These are phyloP conservation scores for Talpa occidentalis DNA, from an alignment of 2,113 vertebrate species.

Conservation along the genomic window DNA sequence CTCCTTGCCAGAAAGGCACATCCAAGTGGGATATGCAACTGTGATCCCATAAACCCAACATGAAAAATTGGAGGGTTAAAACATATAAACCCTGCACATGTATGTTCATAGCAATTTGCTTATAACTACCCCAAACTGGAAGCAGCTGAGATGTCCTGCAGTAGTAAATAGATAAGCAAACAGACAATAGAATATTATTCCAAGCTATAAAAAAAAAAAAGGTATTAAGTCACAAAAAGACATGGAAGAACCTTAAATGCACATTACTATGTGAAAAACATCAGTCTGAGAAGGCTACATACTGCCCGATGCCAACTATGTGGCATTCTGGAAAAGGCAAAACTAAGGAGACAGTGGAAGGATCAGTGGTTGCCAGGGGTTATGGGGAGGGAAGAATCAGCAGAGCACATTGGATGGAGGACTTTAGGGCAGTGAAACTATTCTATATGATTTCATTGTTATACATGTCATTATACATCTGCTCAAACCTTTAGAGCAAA, in stretches of 20 bases:
- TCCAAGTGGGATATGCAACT: not conserved
- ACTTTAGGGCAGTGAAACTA: not conserved
- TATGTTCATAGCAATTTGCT: not conserved
- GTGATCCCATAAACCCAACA: not conserved
- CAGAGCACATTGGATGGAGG: not conserved
- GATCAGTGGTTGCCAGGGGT: not conserved
- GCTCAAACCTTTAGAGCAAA: not conserved
- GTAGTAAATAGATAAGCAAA: too few relatives aligned
- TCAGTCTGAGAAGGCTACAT: too few relatives aligned
- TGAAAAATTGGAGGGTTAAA: not conserved
- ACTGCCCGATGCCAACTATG: too few relatives aligned
- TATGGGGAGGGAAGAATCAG: fast-evolving
- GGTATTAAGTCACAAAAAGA: too few relatives aligned
- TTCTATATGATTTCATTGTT: not conserved
- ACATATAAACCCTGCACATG: too few relatives aligned
- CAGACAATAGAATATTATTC: not conserved
- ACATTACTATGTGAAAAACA: too few relatives aligned
- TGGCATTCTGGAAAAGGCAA: too few relatives aligned
- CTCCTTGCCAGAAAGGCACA: not conserved
- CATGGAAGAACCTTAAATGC: too few relatives aligned
- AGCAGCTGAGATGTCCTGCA: too few relatives aligned
- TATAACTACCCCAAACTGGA: not conserved
- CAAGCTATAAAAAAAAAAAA: not conserved
- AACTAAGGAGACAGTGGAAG: too few relatives aligned
- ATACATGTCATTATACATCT: not conserved